Conservation (phyloP, 2,113 vertebrate genomes). For the Martes martes region DNA sequence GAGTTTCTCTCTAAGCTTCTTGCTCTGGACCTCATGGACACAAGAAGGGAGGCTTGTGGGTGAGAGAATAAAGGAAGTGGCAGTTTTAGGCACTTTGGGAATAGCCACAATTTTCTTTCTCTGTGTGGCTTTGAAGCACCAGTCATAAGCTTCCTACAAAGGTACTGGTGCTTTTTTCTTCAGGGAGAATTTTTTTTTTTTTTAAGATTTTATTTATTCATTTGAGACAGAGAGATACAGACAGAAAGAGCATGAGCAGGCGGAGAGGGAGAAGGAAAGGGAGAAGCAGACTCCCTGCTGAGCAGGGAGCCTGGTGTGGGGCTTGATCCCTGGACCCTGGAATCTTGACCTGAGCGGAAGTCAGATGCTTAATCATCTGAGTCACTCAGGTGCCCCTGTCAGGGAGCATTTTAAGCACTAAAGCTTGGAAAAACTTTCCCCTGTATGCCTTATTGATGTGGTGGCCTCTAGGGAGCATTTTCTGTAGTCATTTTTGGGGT, state of each 20-base stretch:
- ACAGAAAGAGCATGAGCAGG: too few relatives aligned
- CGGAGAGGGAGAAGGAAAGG: too few relatives aligned
- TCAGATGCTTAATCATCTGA: too few relatives aligned
- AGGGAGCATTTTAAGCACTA: background rate
- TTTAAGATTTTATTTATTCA: too few relatives aligned
- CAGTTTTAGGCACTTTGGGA: background rate
- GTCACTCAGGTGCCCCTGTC: background rate
- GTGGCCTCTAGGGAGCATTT: background rate
- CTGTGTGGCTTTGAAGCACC: background rate
- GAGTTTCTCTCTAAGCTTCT: background rate
- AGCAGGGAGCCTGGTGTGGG: too few relatives aligned
- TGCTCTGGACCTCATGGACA: background rate
- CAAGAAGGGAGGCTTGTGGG: background rate
- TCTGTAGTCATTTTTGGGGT: background rate
- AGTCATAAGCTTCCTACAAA: background rate
- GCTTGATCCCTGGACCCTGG: too few relatives aligned
- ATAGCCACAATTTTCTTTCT: background rate
- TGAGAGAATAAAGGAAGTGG: background rate
- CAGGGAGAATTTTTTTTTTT: background rate
- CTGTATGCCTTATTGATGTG: background rate
- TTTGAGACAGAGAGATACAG: too few relatives aligned
- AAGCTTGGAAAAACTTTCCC: background rate
- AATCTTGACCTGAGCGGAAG: too few relatives aligned
- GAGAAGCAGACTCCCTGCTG: too few relatives aligned
- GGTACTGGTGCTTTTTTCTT: background rate